Evolutionary conservation across 2,888 invertebrate species (phyloP), one percentile per base, ranked within the genome.

Genomic region (Cheilosia vernalis): DNA sequence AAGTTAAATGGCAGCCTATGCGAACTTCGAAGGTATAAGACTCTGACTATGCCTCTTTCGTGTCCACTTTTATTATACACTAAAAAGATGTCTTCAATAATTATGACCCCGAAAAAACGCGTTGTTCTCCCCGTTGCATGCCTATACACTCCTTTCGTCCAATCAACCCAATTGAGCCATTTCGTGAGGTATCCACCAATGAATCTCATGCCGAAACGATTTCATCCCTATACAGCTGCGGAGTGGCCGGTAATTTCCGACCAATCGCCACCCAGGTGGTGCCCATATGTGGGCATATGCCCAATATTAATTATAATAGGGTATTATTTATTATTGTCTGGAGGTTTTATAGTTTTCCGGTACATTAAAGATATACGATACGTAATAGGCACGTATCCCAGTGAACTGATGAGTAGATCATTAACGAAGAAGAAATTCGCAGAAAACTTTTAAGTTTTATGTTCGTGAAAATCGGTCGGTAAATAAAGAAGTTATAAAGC

Each of bases 401-500:
- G 63, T 66, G 66, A 73, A 81, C 69, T 42, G 49, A 19, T 66
- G 51, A 74, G 76, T 76, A 42, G 70, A 82, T 82, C 81, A 70
- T 82, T 82, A 79, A 83, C 73, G 69, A 53, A 60, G 42, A 53
- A 67, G 44, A 84, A 80, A 80, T 84, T 84, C 84, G 74, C 70
- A 80, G 80, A 80, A 84, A 84, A 84, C 84, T 76, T 80, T 74
- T 69, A 70, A 76, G 66, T 84, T 70, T 80, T 76, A 69, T 79
- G 84, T 70, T 74, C 84, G 70, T 72, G 66, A 84, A 84, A 80
- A 74, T 84, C 80, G 74, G 84, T 66, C 84, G 80, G 80, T 73
- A 74, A 84, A 84, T 84, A 84, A 84, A 84, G 80, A 84, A 84
- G 80, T 84, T 84, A 80, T 74, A 84, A 80, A 69, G 79, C 80